These are phyloP conservation scores for Alethe diademata DNA, from an alignment of 2,113 vertebrate genomes.

Conservation along the genomic window DNA sequence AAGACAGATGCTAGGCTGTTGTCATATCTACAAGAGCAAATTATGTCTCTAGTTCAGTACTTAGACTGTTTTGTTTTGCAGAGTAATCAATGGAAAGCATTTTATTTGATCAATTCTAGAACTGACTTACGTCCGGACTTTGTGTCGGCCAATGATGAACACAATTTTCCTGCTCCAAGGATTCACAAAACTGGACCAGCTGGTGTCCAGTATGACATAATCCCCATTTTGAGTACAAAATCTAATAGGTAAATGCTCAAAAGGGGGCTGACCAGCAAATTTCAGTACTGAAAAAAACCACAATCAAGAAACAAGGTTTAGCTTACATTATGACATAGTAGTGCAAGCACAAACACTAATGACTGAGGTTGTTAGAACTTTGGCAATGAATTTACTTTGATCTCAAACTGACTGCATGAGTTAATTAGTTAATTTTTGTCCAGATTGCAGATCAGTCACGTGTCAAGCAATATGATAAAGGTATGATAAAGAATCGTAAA, in stretches of 20 bases:
- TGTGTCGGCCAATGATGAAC: conserved; percentile 89
- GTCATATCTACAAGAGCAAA: neutral
- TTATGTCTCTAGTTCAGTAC: neutral
- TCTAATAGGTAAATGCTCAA: conserved; percentile 86
- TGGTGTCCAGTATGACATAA: conserved; percentile 86
- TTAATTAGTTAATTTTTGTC: neutral
- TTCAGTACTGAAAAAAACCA: conserved; percentile 78
- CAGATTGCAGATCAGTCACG: neutral
- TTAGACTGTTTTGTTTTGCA: neutral
- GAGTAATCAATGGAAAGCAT: neutral
- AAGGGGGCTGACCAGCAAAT: conserved; percentile 84
- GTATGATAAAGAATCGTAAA: neutral
- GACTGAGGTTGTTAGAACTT: neutral
- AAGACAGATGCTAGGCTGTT: neutral
- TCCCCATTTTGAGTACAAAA: conserved; percentile 89
- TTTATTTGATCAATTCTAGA: neutral
- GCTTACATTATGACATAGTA: neutral
- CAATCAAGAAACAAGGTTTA: neutral
- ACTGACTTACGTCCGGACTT: conserved; percentile 86
- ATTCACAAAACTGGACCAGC: conserved; percentile 92
- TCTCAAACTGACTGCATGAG: neutral
- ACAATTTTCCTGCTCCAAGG: conserved; percentile 90
- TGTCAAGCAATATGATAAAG: neutral
- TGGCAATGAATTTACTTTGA: neutral
- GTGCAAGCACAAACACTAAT: neutral